phyloP scores from a whole-genome alignment of 2,113 vertebrate species.

The Crotalus viridis region DNA sequence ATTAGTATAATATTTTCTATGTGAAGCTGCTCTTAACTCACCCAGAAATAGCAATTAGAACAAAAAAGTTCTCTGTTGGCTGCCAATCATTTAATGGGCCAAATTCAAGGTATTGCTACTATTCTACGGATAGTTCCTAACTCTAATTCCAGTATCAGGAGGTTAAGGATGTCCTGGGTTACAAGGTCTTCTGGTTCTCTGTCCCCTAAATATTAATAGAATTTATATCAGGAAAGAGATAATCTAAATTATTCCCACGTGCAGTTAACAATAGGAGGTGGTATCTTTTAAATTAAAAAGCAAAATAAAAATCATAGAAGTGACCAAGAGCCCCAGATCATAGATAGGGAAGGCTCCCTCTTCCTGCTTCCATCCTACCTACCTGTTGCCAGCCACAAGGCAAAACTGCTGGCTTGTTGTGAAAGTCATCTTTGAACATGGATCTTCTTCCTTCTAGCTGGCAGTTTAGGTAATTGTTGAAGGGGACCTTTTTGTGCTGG shows the following conservation, averaged over 20 bases:
- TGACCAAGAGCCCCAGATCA: not conserved
- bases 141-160: not conserved
- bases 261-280: not conserved
- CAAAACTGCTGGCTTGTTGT: not conserved
- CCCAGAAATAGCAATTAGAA: not conserved
- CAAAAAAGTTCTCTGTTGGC: not conserved
- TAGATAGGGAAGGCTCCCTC: not conserved
- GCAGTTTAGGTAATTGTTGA: not conserved
- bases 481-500: not conserved
- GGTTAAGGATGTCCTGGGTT: not conserved
- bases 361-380: not conserved
- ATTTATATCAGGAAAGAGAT: not conserved
- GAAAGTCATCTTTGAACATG: not conserved
- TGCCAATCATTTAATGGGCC: not conserved
- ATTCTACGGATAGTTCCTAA: not conserved
- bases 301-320: not conserved
- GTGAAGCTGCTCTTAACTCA: not conserved
- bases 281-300: not conserved
- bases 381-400: not conserved
- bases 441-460: not conserved
- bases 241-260: not conserved
- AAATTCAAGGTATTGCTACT: not conserved
- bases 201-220: not conserved
- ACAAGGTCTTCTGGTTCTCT: not conserved
- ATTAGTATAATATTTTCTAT: not conserved